Percentiles rank a stretch among this genome's conserved stretches.
Evolutionary conservation across 2,113 vertebrate genomes (phyloP).

Genomic region (Genyomyrus donnyi): DNA sequence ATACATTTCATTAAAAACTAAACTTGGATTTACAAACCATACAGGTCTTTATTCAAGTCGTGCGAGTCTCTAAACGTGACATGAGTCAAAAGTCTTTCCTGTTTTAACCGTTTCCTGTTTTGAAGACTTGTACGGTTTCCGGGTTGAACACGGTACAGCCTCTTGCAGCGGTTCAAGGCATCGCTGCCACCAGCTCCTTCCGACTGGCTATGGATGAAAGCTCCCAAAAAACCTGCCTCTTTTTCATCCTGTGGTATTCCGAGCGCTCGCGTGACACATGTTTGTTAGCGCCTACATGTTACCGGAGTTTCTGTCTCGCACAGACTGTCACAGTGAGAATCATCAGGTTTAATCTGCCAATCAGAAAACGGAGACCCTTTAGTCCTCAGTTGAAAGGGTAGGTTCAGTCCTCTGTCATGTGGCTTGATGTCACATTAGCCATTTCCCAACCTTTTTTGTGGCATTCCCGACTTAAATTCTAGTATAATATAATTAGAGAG

Average conservation of each 20-base stretch:
- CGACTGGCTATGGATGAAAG: background rate
- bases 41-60: background rate
- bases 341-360: background rate
- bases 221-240: background rate
- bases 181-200: background rate
- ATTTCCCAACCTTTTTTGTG: background rate
- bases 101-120: background rate
- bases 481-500: background rate
- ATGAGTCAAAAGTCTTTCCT: background rate
- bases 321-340: background rate
- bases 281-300: background rate
- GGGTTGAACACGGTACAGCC: background rate
- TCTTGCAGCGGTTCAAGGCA: background rate
- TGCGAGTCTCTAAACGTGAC: background rate
- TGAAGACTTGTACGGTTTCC: background rate
- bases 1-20: background rate
- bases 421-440: background rate
- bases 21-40: background rate
- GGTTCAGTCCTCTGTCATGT: background rate
- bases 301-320: background rate
- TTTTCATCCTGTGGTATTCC: background rate
- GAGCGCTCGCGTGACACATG: background rate
- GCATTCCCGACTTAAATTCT: background rate
- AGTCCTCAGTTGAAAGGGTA: background rate
- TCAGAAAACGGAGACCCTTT: background rate